phyloP scores from a whole-genome alignment of 2,888 invertebrate genomes.

The Fragum fragum region DNA sequence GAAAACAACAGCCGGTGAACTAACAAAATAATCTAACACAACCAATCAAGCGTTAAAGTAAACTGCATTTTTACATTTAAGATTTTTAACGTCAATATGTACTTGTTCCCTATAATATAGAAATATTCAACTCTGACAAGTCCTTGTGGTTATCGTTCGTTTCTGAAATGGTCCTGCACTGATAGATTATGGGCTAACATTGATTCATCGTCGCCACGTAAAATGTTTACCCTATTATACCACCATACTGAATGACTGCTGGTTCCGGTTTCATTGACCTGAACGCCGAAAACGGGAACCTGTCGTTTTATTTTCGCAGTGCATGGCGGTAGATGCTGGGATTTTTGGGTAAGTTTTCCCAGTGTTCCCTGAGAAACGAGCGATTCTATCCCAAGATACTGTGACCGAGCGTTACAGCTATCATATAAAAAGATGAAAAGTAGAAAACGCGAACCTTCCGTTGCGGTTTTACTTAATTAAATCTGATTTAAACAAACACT shows the following conservation, averaged over 20 bases:
- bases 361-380: slow-evolving; percentile 84
- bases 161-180: not conserved
- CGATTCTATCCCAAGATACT: slow-evolving; percentile 23
- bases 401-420: not conserved
- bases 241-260: not conserved
- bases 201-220: no score
- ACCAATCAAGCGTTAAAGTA: no score
- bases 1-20: no score
- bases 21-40: no score
- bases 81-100: no score
- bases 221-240: no score
- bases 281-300: not conserved
- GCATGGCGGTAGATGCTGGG: slow-evolving; percentile 86
- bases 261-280: not conserved
- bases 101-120: no score
- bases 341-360: slow-evolving; percentile 87
- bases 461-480: not conserved
- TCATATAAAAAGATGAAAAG: not conserved
- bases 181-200: no score
- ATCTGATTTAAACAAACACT: not conserved
- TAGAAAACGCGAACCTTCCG: not conserved
- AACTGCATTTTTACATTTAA: no score
- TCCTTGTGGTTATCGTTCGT: not conserved
- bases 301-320: slow-evolving; percentile 72
- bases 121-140: no score